A percentile compares a stretch with the other conserved stretches of the same genome.
phyloP scores from a whole-genome alignment of 2,113 vertebrate genomes.

The Sceloporus tristichus region DNA sequence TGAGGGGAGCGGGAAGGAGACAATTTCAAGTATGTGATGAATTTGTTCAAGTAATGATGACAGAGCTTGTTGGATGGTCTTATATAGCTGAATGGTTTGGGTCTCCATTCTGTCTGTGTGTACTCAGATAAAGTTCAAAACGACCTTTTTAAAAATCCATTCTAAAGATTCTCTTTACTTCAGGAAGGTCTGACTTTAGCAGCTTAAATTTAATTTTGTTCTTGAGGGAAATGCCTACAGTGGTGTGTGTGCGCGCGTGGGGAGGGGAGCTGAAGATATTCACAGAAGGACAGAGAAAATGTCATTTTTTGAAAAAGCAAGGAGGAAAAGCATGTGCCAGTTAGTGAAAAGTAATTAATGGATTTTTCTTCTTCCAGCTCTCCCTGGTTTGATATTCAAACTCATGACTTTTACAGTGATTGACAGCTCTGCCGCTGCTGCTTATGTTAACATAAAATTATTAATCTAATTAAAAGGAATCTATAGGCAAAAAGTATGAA shows the following conservation, averaged over 20 bases:
- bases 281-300: slow-evolving; percentile 65
- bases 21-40: slow-evolving; percentile 62
- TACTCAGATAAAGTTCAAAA: slow-evolving; percentile 74
- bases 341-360: slow-evolving; percentile 59
- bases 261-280: slow-evolving; percentile 54
- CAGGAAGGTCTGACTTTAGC: slow-evolving; percentile 70
- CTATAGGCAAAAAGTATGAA: slow-evolving; percentile 36
- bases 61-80: slow-evolving; percentile 70
- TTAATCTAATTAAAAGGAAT: slow-evolving; percentile 50
- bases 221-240: slow-evolving; percentile 59
- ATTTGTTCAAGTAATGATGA: slow-evolving; percentile 65
- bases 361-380: slow-evolving; percentile 50
- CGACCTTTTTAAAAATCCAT: slow-evolving; percentile 79
- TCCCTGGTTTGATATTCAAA: slow-evolving; percentile 56
- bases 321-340: slow-evolving; percentile 52
- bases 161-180: slow-evolving; percentile 76
- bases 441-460: slow-evolving; percentile 49
- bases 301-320: slow-evolving; percentile 60
- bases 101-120: slow-evolving; percentile 40
- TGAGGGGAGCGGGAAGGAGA: slow-evolving; percentile 29
- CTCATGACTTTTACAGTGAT: slow-evolving; percentile 48
- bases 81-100: slow-evolving; percentile 69
- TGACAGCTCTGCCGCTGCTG: slow-evolving; percentile 37
- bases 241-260: slow-evolving; percentile 8
- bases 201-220: slow-evolving; percentile 75